Base-by-base conservation (phyloP, 2,888 invertebrate genomes). In the Hydropsyche betteni region DNA sequence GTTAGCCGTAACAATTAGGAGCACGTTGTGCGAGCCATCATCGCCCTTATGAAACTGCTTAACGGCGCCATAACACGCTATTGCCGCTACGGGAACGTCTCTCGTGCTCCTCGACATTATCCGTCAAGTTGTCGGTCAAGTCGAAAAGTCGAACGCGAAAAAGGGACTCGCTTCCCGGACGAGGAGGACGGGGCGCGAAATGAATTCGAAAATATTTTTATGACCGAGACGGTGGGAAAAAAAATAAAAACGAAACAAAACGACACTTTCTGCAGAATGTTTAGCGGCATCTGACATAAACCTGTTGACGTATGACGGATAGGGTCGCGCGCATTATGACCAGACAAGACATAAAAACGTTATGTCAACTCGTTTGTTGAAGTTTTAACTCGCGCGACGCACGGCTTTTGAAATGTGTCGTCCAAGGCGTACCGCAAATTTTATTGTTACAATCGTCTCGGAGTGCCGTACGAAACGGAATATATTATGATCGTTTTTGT, bases 41-140 rank as follows among this genome's bases (percentile, higher is more conserved):
- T 74, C 76, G 77, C 78, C 78, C 77, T 76, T 78, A 78, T 76
- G 78, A 74, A 75, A 68, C 75, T 68, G 75, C 75, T 74, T 76
- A 78, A 76, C 74, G 74, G 64, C 68, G 73, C 70, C 58, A 73
- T 74, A 76, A 53, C 73, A 72, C 34, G 72, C 72, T 58, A 72
- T 72, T 72, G 72, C 72, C 36, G 44, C 44, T 24, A 64, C 12
- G n/a, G 64, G 64, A 34, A 33, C 64, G 12, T 64, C 64, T 64
- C 64, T n/a, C 58, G 58, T 44, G 53, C 61, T 58, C 58, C 38
- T 50, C 69, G 7, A 7, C 44, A 34, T 24, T 12, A 64, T 34
- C 64, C 34, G 70, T 36, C 70, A 69, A 53, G 52, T 70, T 36
- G 69, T 69, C 24, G 14, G 69, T 44, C 44, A 69, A 69, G 10